Percentiles rank a stretch among this genome's conserved stretches.
Evolutionary conservation across 1,140 invertebrate species (phyloP).

Genomic region (Drosophila persimilis): DNA sequence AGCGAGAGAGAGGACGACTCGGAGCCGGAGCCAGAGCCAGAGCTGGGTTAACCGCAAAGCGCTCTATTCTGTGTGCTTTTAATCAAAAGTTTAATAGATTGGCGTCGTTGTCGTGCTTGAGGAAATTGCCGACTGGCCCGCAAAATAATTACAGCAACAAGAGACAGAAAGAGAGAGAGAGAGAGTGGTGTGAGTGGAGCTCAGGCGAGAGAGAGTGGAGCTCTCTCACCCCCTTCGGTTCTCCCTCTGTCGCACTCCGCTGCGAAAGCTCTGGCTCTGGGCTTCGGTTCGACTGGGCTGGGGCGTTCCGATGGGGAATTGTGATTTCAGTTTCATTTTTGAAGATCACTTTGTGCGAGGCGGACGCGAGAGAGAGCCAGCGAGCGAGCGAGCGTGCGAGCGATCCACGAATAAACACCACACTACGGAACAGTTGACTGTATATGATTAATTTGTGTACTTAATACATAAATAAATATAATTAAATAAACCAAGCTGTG

Average conservation of each 20-base stretch:
- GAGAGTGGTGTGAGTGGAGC: conserved; percentile 11
- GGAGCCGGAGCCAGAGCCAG: not conserved
- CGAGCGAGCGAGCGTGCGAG: not conserved
- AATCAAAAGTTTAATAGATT: conserved; percentile 77
- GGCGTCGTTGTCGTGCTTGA: conserved; percentile 57
- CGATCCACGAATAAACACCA: not conserved
- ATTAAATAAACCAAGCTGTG: conserved; percentile 44
- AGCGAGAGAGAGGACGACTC: conserved; percentile 1
- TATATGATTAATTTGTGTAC: conserved; percentile 57
- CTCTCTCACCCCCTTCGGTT: conserved; percentile 9
- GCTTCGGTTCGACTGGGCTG: conserved; percentile 15
- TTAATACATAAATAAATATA: conserved; percentile 59
- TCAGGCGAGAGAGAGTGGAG: not conserved
- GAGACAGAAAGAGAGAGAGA: not conserved
- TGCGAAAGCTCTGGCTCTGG: conserved; percentile 50
- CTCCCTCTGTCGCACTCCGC: conserved; percentile 25
- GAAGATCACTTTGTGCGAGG: conserved; percentile 63
- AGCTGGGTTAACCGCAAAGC: conserved; percentile 51
- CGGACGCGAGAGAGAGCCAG: conserved; percentile 29
- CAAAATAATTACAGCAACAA: conserved; percentile 68
- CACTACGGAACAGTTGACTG: not conserved
- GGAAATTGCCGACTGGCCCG: conserved; percentile 64
- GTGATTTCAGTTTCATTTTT: conserved; percentile 74
- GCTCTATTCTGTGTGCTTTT: conserved; percentile 49
- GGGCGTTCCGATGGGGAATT: conserved; percentile 41